Conservation (phyloP, 2,797 vertebrate genomes). For the Orientallactaga sibirica region DNA sequence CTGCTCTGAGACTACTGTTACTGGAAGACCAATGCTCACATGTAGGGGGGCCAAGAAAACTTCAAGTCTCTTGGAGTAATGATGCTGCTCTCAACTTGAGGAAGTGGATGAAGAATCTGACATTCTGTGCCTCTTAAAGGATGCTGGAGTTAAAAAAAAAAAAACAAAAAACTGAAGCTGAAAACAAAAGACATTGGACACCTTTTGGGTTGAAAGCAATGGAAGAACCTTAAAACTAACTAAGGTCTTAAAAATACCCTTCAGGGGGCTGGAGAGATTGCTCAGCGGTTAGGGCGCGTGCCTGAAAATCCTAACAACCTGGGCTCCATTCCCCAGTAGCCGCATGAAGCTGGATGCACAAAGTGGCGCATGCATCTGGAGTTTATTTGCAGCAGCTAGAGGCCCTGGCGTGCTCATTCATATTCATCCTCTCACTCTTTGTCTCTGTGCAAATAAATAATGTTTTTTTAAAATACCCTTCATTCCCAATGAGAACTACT, state of each 20-base stretch:
- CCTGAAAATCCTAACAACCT: too few relatives aligned
- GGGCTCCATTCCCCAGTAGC: too few relatives aligned
- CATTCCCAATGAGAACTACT: neutral
- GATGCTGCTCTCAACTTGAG: neutral
- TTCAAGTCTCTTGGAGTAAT: neutral
- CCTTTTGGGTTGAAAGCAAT: neutral
- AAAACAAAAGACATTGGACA: conserved; percentile 16
- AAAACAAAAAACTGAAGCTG: neutral
- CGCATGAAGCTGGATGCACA: too few relatives aligned
- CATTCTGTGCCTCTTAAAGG: neutral
- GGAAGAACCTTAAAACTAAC: neutral
- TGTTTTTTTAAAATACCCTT: neutral
- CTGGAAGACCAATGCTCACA: neutral
- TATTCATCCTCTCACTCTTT: too few relatives aligned
- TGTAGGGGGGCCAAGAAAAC: neutral
- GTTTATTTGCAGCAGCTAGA: too few relatives aligned
- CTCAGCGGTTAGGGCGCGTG: too few relatives aligned
- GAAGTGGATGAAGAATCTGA: neutral
- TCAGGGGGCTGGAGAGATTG: too few relatives aligned
- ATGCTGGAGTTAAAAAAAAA: neutral
- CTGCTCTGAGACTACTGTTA: neutral
- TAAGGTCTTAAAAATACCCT: neutral
- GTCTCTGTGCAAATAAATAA: too few relatives aligned
- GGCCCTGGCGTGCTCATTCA: too few relatives aligned
- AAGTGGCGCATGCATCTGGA: too few relatives aligned